These are phyloP conservation scores for Daubentonia madagascariensis DNA, from an alignment of 2,113 vertebrate species.

Conservation along the genomic window DNA sequence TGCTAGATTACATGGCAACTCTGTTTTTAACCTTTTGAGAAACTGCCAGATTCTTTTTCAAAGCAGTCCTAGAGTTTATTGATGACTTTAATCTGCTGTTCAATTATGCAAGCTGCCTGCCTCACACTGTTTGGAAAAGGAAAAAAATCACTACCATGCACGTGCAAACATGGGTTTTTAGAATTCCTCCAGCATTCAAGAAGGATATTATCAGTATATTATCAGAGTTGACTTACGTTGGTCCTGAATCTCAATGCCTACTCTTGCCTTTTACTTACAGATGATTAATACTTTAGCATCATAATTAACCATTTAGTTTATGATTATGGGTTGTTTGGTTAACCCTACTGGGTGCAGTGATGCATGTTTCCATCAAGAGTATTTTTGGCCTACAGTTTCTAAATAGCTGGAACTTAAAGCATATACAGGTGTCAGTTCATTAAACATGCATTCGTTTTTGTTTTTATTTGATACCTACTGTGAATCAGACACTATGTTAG, in stretches of 20 bases:
- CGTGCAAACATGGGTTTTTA: neutral
- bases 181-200: neutral
- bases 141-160: neutral
- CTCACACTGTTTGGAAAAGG: constrained; percentile 4
- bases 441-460: neutral
- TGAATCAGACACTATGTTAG: neutral
- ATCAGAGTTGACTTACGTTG: neutral
- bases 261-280: constrained; percentile 4
- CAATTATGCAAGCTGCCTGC: neutral
- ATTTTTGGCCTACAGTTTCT: constrained; percentile 19
- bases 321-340: neutral
- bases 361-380: constrained; percentile 6
- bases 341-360: constrained; percentile 6
- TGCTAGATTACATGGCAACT: neutral
- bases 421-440: neutral
- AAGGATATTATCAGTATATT: neutral
- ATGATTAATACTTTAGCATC: neutral
- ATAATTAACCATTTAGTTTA: neutral
- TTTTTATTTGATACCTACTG: neutral
- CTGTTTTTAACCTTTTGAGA: constrained; percentile 31
- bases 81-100: constrained; percentile 54
- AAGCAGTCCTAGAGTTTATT: neutral
- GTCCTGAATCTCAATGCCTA: neutral
- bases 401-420: constrained; percentile 46
- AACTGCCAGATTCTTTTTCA: neutral